These are phyloP conservation scores for Gerris buenoi DNA, from an alignment of 1,140 invertebrate species.

Conservation along the genomic window DNA sequence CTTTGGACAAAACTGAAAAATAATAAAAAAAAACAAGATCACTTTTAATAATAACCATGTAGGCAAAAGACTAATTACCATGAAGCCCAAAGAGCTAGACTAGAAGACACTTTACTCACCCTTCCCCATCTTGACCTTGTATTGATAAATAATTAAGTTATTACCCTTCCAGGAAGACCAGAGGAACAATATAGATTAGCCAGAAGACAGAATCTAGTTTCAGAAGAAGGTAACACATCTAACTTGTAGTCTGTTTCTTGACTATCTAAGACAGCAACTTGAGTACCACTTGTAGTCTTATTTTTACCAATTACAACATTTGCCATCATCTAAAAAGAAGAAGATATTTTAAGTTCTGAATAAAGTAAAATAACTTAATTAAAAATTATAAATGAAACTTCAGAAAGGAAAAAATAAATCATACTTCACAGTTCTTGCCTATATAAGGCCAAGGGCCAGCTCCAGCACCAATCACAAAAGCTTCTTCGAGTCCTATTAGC, in stretches of 20 bases:
- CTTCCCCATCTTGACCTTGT: too few species aligned
- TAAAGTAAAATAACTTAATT: constrained; percentile 5
- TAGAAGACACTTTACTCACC: too few species aligned
- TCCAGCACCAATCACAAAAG: constrained; percentile 69
- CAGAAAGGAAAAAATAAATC: constrained; percentile 9
- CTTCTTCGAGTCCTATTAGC: constrained; percentile 38
- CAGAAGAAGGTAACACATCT: constrained; percentile 41
- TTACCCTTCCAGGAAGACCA: constrained; percentile 60
- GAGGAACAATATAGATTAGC: constrained; percentile 66
- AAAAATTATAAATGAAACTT: neutral
- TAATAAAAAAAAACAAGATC: too few species aligned
- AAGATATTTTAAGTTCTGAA: too few species aligned
- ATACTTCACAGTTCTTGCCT: constrained; percentile 67
- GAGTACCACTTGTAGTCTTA: constrained; percentile 39
- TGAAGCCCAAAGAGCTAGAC: too few species aligned
- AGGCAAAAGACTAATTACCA: too few species aligned
- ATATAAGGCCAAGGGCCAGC: constrained; percentile 68
- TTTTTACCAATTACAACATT: constrained; percentile 34
- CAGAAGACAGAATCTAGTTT: constrained; percentile 58
- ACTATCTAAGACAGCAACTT: constrained; percentile 37
- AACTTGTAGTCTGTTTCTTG: constrained; percentile 36
- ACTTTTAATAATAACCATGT: too few species aligned
- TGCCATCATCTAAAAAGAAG: constrained; percentile 36
- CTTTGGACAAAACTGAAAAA: constrained; percentile 50
- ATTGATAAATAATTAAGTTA: too few species aligned